Evolutionary conservation across 2,113 vertebrate genomes (phyloP).

Genomic region (Hymenochirus boettgeri): DNA sequence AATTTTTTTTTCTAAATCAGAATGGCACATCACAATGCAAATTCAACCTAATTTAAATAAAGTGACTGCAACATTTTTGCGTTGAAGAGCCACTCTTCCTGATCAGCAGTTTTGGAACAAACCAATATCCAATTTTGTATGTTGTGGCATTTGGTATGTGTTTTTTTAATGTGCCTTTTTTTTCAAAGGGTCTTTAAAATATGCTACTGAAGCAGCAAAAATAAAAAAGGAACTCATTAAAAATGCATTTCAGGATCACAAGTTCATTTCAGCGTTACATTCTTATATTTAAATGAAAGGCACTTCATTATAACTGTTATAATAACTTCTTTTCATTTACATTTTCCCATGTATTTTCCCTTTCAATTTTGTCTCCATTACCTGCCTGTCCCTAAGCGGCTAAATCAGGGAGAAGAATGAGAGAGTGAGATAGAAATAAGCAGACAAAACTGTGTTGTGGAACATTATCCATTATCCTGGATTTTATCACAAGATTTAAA

Average conservation of each 20-base stretch:
- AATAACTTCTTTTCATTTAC: slow-evolving; percentile 98
- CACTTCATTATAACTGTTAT: slow-evolving; percentile 99
- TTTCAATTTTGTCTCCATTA: slow-evolving; percentile 97
- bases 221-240: slow-evolving; percentile 98
- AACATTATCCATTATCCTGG: slow-evolving; percentile 38
- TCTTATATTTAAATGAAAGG: slow-evolving; percentile 99
- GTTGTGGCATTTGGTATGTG: slow-evolving; percentile 97
- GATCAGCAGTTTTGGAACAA: slow-evolving; percentile 99
- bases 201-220: slow-evolving; percentile 99
- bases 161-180: slow-evolving; percentile 92
- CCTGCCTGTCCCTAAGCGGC: slow-evolving; percentile 82
- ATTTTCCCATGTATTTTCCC: slow-evolving; percentile 90
- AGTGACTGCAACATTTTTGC: slow-evolving; percentile 97
- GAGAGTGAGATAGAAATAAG: slow-evolving; percentile 53
- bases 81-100: slow-evolving; percentile 99
- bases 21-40: slow-evolving; percentile 99
- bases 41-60: slow-evolving; percentile 99
- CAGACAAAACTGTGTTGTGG: slow-evolving; percentile 56
- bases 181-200: slow-evolving; percentile 95
- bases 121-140: slow-evolving; percentile 97
- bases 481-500: slow-evolving; percentile 4
- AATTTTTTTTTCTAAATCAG: slow-evolving; percentile 99
- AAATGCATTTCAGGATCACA: slow-evolving; percentile 99
- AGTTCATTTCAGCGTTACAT: slow-evolving; percentile 96
- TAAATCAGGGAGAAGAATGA: slow-evolving; percentile 72